phyloP scores from a whole-genome alignment of 2,113 vertebrate species.

The Eulemur macaco region DNA sequence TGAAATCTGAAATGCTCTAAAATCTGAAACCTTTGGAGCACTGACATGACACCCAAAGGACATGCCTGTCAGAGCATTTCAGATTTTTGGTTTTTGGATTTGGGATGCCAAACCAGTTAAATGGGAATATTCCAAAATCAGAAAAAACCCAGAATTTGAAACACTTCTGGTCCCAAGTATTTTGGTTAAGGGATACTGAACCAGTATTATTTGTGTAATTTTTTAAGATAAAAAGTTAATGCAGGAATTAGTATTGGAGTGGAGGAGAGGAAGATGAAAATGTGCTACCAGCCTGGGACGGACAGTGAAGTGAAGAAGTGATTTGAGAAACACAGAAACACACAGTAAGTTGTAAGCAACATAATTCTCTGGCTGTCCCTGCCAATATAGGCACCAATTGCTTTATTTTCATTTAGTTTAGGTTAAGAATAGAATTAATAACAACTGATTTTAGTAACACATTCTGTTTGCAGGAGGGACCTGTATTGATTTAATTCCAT shows the following conservation, averaged over 20 bases:
- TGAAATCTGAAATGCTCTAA: no score
- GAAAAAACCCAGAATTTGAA: neutral
- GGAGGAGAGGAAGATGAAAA: neutral
- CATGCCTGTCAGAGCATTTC: neutral
- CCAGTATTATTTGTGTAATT: neutral
- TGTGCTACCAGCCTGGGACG: neutral
- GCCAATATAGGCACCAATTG: neutral
- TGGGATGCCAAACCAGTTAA: neutral
- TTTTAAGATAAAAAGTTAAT: neutral
- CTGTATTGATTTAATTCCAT: neutral
- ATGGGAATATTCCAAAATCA: neutral
- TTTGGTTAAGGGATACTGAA: neutral
- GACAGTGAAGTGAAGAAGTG: neutral
- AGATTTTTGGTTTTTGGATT: neutral
- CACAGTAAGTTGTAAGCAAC: neutral
- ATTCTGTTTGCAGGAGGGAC: neutral
- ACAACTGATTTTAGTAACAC: neutral
- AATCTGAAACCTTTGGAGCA: no score
- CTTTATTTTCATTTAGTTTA: slow-evolving; percentile 46
- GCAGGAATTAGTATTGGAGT: neutral
- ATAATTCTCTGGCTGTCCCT: neutral
- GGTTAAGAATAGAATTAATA: slow-evolving; percentile 23
- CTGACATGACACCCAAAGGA: neutral
- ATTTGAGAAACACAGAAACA: neutral
- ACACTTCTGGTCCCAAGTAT: neutral